These are phyloP conservation scores for Brachionus plicatilis DNA, from an alignment of 1,140 invertebrate genomes.

Conservation along the genomic window DNA sequence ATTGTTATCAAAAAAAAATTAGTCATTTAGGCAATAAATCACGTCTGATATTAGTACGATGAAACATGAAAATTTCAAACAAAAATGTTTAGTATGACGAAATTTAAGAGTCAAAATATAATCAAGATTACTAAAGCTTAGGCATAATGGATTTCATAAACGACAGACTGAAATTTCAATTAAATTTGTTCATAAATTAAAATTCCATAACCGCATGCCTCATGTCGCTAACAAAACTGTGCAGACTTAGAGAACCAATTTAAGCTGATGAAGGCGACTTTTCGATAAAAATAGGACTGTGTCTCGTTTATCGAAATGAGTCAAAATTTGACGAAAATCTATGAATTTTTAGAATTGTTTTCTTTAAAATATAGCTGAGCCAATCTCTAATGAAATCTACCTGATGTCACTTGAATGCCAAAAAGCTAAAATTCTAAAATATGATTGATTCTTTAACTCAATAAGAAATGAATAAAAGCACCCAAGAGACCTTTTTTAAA, in stretches of 20 bases:
- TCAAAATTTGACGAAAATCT: neutral
- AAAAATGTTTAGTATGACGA: neutral
- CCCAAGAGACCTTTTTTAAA: neutral
- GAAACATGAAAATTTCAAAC: neutral
- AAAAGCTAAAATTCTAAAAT: neutral
- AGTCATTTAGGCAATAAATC: neutral
- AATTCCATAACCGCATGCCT: neutral
- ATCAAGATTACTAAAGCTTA: too few relatives aligned
- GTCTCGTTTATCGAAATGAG: neutral
- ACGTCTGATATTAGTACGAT: too few relatives aligned
- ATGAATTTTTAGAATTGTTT: neutral
- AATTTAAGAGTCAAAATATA: neutral
- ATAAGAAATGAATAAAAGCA: neutral
- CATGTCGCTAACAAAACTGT: too few relatives aligned
- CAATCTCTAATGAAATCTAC: neutral
- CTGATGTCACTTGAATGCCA: neutral
- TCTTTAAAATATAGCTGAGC: neutral
- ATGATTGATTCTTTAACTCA: neutral
- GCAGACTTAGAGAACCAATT: neutral
- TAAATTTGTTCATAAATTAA: neutral
- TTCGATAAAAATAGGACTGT: neutral
- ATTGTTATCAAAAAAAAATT: neutral
- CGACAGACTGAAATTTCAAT: neutral
- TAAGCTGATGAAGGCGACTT: neutral
- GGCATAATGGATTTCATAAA: neutral